Percentiles rank a stretch among this genome's conserved stretches.
Evolutionary conservation across 2,797 vertebrate species (phyloP).

Genomic region (Nyctibius grandis): DNA sequence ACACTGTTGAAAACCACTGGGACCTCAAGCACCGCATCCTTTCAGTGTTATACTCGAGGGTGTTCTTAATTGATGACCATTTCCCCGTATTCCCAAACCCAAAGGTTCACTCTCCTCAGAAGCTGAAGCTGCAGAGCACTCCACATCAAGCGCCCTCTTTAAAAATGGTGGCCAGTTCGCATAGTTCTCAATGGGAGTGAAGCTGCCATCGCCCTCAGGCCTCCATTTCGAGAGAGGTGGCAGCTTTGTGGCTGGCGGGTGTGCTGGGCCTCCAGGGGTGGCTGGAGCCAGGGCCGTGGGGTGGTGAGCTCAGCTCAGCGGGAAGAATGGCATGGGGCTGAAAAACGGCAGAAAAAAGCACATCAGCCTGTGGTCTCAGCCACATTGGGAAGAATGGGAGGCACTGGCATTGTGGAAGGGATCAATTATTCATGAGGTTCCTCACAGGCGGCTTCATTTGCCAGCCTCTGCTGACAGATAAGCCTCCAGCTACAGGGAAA

Average conservation of each 20-base stretch:
- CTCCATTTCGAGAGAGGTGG: neutral
- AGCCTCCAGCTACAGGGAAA: neutral
- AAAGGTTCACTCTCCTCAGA: accelerated
- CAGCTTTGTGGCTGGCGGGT: neutral
- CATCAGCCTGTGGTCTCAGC: neutral
- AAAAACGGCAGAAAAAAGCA: neutral
- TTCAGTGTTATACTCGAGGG: accelerated
- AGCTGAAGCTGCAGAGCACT: neutral
- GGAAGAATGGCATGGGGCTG: accelerated
- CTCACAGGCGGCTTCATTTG: neutral
- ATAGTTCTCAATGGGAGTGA: neutral
- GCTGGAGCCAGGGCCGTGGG: neutral
- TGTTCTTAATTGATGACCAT: accelerated
- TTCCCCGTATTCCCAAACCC: accelerated
- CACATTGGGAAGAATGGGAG: neutral
- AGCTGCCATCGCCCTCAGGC: neutral
- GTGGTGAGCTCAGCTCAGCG: accelerated
- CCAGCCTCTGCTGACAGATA: neutral
- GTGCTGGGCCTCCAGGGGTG: neutral
- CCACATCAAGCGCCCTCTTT: neutral
- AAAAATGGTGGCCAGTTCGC: neutral
- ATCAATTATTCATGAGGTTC: conserved; percentile 14
- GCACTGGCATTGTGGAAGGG: neutral
- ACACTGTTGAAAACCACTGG: neutral
- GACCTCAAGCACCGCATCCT: neutral